Conservation (phyloP, 2,888 invertebrate genomes). For the Machimus atricapillus region DNA sequence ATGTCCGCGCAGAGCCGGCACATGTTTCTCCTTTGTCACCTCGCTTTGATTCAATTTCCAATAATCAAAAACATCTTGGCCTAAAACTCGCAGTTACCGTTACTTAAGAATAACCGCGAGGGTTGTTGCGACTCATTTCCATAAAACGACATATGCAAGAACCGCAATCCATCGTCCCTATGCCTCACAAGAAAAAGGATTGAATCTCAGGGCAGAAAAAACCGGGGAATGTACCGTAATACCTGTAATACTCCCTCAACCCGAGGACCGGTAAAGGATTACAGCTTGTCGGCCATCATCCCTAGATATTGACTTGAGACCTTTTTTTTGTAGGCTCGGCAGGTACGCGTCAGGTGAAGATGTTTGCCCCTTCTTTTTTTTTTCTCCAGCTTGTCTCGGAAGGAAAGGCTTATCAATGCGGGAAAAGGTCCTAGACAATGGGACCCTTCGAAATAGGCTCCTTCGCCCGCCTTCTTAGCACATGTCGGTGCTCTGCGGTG, state of each 20-base stretch:
- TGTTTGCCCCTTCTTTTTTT: background rate
- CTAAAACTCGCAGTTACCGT: background rate
- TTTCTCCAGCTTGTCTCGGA: background rate
- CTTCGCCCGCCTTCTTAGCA: background rate
- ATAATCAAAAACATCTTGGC: background rate
- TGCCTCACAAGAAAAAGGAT: background rate
- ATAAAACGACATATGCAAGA: conserved; percentile 7
- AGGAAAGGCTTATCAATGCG: background rate
- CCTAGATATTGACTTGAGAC: background rate
- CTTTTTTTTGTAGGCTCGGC: background rate
- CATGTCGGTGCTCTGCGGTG: background rate
- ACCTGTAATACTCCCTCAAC: background rate
- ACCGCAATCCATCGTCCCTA: background rate
- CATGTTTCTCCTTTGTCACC: background rate
- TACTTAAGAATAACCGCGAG: background rate
- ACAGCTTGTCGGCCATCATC: background rate
- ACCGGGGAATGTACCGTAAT: background rate
- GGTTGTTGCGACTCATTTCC: background rate
- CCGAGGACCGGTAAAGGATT: background rate
- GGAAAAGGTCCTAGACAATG: background rate
- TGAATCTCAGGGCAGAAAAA: background rate
- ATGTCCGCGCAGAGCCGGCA: background rate
- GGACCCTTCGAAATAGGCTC: background rate
- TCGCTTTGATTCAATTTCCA: background rate
- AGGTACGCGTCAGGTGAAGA: conserved; percentile 22